Conservation (phyloP, 2,888 invertebrate genomes). For the Scaeva pyrastri region DNA sequence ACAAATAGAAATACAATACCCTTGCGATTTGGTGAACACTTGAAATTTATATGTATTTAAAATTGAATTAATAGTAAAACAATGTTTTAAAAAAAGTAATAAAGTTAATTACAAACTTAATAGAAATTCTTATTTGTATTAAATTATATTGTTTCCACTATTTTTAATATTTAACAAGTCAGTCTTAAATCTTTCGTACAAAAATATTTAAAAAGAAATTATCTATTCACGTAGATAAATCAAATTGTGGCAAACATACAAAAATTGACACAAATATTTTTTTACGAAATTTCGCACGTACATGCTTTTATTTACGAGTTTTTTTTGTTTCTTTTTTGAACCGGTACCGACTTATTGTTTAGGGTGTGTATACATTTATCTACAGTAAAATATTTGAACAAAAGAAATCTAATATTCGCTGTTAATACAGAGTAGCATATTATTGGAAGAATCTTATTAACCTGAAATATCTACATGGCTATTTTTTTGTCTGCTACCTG, state of each 20-base stretch:
- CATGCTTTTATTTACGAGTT: background rate
- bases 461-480: background rate
- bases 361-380: slow-evolving; percentile 15
- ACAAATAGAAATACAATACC: no score
- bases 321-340: background rate
- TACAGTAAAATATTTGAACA: slow-evolving; percentile 7
- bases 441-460: background rate
- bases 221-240: background rate
- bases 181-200: background rate
- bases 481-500: slow-evolving; percentile 15
- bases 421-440: background rate
- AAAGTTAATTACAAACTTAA: no score
- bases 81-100: no score
- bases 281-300: slow-evolving; percentile 36
- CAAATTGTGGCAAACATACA: background rate
- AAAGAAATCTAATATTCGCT: slow-evolving; percentile 6
- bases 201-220: slow-evolving; percentile 1
- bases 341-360: slow-evolving; percentile 4
- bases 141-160: no score
- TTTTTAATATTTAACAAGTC: background rate
- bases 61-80: no score
- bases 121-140: no score
- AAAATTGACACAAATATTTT: slow-evolving; percentile 26
- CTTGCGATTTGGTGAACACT: no score
- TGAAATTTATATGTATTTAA: no score